Percentiles rank a stretch among this genome's conserved stretches.
Conservation (phyloP, 2,888 invertebrate genomes). For the Timandra comae region DNA sequence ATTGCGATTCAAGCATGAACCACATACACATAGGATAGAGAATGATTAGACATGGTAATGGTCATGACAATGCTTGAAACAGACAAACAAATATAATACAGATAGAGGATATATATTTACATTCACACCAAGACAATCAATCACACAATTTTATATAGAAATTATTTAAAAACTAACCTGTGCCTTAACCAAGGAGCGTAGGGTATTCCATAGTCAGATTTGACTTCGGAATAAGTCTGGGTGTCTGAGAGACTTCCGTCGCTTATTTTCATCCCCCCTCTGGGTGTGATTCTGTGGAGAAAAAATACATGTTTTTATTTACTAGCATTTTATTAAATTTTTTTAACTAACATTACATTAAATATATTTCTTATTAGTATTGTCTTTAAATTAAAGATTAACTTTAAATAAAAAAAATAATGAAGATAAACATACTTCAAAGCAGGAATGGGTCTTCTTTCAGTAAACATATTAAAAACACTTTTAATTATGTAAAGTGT, state of each 20-base stretch:
- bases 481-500: too few relatives aligned
- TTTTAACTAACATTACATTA: too few relatives aligned
- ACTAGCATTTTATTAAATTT: too few relatives aligned
- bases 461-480: too few relatives aligned
- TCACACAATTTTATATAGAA: conserved; percentile 5
- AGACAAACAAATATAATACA: too few relatives aligned
- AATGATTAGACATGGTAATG: conserved; percentile 26
- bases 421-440: too few relatives aligned
- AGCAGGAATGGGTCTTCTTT: too few relatives aligned
- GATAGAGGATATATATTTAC: too few relatives aligned
- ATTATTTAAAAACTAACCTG: conserved; percentile 70
- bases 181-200: conserved; percentile 93
- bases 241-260: conserved; percentile 92
- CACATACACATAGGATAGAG: conserved; percentile 21
- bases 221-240: conserved; percentile 83
- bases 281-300: conserved; percentile 57
- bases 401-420: too few relatives aligned
- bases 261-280: conserved; percentile 78
- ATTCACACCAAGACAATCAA: conserved; percentile 17
- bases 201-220: conserved; percentile 87
- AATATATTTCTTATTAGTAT: too few relatives aligned
- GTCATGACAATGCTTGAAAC: conserved; percentile 29
- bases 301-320: too few relatives aligned
- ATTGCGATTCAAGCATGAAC: conserved; percentile 11
- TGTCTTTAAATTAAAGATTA: too few relatives aligned